Base-by-base conservation (phyloP, 2,797 vertebrate genomes). In the Macrochelys suwanniensis region DNA sequence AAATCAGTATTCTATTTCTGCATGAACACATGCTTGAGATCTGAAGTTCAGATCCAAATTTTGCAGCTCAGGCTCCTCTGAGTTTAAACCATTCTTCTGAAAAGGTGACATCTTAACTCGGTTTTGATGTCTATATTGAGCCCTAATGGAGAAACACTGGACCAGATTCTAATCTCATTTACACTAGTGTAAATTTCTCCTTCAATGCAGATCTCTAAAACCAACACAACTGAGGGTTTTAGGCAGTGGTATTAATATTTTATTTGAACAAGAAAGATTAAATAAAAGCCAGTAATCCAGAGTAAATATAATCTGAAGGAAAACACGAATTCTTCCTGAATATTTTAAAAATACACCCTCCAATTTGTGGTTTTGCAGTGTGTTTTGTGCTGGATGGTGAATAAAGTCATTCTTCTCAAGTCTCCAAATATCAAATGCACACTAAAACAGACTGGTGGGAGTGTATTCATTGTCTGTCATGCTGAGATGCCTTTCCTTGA, bases 301-400 rank as follows among this genome's bases (percentile, higher is more conserved):
- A 71, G 53, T 83, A 54, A 80, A 23, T 26, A 59, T n/a, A 1
- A 0, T 25, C 57, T 61, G 33, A 92, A 54, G 59, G 21, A 89
- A 94, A 82, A 57, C 15, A 0, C 0, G 0, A 0, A 25, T 78
- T 74, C 4, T 78, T 2, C 5, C 25, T 37, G 54, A 65, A 25
- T 57, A 47, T 42, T 93, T 92, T 85, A 51, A 49, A 57, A 77
- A 7, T 33, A 49, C n/a, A 92, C 1, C 68, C n/a, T 93, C 53
- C 31, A 6, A 25, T 77, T 93, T 77, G 77, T 61, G 77, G 61
- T 56, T 94, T 80, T 93, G 80, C n/a, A 11, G 16, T 85, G 17
- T 87, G 74, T 51, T 91, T 84, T 89, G 6, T 88, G 71, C 61
- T 61, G 16, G 77, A 42, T 10, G 3, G 11, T 37, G 79, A 86